A percentile compares a stretch with the other conserved stretches of the same genome.
phyloP scores from a whole-genome alignment of 2,888 invertebrate species.

The Trachelus tabidus region DNA sequence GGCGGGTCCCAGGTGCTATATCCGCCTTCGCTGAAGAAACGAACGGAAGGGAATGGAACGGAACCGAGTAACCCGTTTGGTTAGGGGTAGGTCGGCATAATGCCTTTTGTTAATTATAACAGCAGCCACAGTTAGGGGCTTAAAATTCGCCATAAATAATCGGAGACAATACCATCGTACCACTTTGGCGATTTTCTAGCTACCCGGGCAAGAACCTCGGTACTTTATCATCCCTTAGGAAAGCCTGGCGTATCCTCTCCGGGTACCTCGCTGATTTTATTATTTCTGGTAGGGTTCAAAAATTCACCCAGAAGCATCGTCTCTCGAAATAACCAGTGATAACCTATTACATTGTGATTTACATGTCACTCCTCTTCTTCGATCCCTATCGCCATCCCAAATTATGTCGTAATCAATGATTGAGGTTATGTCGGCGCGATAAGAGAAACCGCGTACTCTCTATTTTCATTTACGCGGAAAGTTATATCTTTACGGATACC shows the following conservation, averaged over 20 bases:
- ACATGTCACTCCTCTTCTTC: not conserved
- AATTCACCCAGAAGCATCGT: not conserved
- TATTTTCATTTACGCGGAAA: not conserved
- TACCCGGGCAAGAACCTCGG: not conserved
- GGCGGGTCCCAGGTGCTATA: conserved; percentile 56
- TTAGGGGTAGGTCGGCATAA: conserved; percentile 34
- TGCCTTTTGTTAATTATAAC: conserved; percentile 57
- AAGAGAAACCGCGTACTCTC: not conserved
- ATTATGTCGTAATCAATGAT: not conserved
- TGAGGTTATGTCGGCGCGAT: not conserved
- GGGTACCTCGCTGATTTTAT: conserved; percentile 39
- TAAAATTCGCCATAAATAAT: conserved; percentile 54
- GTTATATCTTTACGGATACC: not conserved
- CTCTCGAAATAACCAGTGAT: not conserved
- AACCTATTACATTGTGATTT: not conserved
- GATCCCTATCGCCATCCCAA: not conserved
- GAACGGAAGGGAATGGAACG: conserved; percentile 21
- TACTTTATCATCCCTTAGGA: not conserved
- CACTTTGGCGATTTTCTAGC: not conserved
- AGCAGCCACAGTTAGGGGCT: conserved; percentile 51
- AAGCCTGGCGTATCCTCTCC: conserved; percentile 15
- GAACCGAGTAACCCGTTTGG: not conserved
- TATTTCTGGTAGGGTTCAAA: not conserved
- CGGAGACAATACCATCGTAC: conserved; percentile 42
- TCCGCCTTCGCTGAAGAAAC: conserved; percentile 32